Base-by-base conservation (phyloP, 1,140 invertebrate genomes). In the Hylaeus anthracinus region DNA sequence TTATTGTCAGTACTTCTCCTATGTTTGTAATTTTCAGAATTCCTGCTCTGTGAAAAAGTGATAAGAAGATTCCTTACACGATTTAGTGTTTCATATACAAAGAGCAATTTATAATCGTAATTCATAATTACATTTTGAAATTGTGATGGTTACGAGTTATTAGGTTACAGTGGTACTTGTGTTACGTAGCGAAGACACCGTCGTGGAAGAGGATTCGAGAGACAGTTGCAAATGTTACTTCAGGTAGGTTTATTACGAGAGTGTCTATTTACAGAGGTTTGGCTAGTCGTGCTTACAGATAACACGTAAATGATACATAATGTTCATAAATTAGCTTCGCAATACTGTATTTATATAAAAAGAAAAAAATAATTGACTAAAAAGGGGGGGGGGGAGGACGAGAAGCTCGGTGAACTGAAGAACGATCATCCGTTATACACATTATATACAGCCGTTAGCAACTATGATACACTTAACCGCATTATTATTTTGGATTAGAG, bases 251-350 rank as follows among this genome's bases (percentile, higher is more conserved):
- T 92, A 93, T 92, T 93, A 90, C 69, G 87, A 90, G 89, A 91
- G 90, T 86, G 83, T 90, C 83, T 93, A 93, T 93, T 89, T 93
- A 93, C 92, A 92, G 82, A 90, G 86, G 83, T 90, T 90, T 86
- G 84, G 89, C 91, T 92, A 92, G 78, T 89, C 85, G 88, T 86
- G 89, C 89, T 88, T 90, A 88, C 79, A 90, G 72, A 89, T 90
- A 26, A 87, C 87, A 88, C 82, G 81, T 89, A 87, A 90, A 91
- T 91, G 79, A 88, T 86, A 87, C 75, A 83, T 84, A 82, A 84
- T 61, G 60, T 83, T 88, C 81, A 86, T 90, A 90, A 89, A 88
- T 86, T 90, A 90, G 74, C 76, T 84, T 89, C 82, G 87, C 86
- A 90, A 91, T 91, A 87, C 83, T 91, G 88, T 86, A 90, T 87